A percentile compares a stretch with the other conserved stretches of the same genome.
Evolutionary conservation across 1,140 invertebrate species (phyloP).

Genomic region (Heliconius congener): DNA sequence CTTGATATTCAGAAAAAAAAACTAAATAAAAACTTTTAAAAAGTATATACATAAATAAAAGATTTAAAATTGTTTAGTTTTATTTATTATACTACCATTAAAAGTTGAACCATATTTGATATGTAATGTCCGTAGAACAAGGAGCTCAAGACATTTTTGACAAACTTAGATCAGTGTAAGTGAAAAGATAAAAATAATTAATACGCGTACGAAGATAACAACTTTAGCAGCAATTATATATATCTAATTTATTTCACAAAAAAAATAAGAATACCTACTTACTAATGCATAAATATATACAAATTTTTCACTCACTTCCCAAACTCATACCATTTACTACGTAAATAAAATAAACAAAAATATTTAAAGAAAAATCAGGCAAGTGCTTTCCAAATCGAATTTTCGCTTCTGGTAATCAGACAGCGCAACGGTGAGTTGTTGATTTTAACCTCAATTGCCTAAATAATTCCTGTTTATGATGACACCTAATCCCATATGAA

Average conservation of each 20-base stretch:
- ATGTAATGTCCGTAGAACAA: not conserved
- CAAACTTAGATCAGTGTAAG: not conserved
- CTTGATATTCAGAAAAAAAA: too few species aligned
- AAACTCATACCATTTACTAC: too few species aligned
- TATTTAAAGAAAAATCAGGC: not conserved
- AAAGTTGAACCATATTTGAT: not conserved
- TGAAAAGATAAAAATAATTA: not conserved
- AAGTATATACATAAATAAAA: not conserved
- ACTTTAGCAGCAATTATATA: too few species aligned
- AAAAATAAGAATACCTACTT: too few species aligned
- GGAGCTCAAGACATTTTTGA: not conserved
- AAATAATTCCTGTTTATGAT: constrained; percentile 81
- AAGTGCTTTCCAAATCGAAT: not conserved
- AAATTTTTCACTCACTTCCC: too few species aligned
- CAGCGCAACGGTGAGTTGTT: constrained; percentile 51
- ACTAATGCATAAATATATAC: too few species aligned
- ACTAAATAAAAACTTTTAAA: too few species aligned
- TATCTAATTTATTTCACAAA: too few species aligned
- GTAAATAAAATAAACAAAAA: not conserved
- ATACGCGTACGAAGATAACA: too few species aligned
- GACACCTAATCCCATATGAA: constrained; percentile 80
- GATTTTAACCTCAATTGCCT: constrained; percentile 77
- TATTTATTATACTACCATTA: not conserved
- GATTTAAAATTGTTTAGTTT: not conserved
- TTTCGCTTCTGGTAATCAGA: constrained; percentile 40